A percentile compares a stretch with the other conserved stretches of the same genome.
These are phyloP conservation scores for Aspidoscelis tigris DNA, from an alignment of 2,113 vertebrate species.

Conservation along the genomic window DNA sequence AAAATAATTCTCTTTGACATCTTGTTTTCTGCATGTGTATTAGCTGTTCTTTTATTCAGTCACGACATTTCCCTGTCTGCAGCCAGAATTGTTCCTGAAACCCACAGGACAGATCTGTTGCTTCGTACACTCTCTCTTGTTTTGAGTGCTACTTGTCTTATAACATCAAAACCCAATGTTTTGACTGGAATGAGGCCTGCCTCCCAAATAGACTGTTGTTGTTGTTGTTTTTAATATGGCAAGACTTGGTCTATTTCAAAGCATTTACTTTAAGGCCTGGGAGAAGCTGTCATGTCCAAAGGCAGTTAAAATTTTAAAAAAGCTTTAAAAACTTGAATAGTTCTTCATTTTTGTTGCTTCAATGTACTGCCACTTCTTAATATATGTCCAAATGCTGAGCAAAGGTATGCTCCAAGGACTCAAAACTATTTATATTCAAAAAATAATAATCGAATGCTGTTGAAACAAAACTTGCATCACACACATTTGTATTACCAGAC, in stretches of 20 bases:
- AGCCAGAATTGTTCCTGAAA: no score
- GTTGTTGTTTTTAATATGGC: slow-evolving; percentile 1
- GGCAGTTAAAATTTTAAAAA: neutral
- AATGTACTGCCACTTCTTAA: neutral
- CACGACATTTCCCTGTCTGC: neutral
- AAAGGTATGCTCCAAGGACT: neutral
- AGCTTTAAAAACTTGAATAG: neutral
- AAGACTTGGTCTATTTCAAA: slow-evolving; percentile 21
- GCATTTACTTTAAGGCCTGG: slow-evolving; percentile 49
- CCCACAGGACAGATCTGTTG: neutral
- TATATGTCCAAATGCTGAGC: neutral
- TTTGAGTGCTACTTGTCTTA: neutral
- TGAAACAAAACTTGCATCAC: neutral
- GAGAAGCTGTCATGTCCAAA: slow-evolving; percentile 47
- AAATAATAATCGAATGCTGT: neutral
- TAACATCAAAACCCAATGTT: neutral
- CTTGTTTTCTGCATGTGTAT: neutral
- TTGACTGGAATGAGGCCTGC: neutral
- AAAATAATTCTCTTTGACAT: neutral
- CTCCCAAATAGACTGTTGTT: no score
- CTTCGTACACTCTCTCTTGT: neutral
- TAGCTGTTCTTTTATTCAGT: neutral
- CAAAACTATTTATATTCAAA: neutral
- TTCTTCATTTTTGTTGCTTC: neutral
- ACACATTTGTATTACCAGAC: neutral